A percentile compares a stretch with the other conserved stretches of the same genome.
Conservation (phyloP, 2,113 vertebrate genomes). For the Xiphorhynchus elegans region DNA sequence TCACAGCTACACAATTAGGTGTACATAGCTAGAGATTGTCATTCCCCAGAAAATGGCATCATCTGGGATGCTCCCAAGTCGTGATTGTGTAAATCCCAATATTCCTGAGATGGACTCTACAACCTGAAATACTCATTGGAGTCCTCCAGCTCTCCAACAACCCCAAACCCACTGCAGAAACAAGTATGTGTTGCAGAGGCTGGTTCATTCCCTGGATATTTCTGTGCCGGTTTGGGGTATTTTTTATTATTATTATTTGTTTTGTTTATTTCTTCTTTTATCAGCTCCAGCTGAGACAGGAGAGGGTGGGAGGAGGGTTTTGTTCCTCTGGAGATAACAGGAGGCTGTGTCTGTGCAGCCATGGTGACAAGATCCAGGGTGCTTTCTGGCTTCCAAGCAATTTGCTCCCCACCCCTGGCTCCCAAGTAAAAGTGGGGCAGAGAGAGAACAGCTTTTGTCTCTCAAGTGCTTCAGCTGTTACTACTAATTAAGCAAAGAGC, state of each 20-base stretch:
- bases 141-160: not conserved
- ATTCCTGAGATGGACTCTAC: not conserved
- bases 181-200: not conserved
- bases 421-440: conserved; percentile 58
- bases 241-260: not conserved
- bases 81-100: not conserved
- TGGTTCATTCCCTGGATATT: not conserved
- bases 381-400: conserved; percentile 59
- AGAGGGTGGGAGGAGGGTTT: conserved; percentile 62
- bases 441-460: conserved; percentile 62
- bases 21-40: not conserved
- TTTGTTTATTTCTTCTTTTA: conserved; percentile 51
- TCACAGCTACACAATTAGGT: not conserved
- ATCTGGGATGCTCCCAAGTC: not conserved
- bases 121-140: not conserved
- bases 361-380: conserved; percentile 68
- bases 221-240: not conserved
- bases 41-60: not conserved
- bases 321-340: conserved; percentile 63
- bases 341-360: conserved; percentile 69
- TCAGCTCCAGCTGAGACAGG: conserved; percentile 58
- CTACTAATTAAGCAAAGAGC: conserved; percentile 51
- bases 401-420: conserved; percentile 56
- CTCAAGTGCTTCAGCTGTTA: conserved; percentile 66
- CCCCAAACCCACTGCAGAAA: not conserved